These are phyloP conservation scores for Rhineura floridana DNA, from an alignment of 2,113 vertebrate genomes.

Conservation along the genomic window DNA sequence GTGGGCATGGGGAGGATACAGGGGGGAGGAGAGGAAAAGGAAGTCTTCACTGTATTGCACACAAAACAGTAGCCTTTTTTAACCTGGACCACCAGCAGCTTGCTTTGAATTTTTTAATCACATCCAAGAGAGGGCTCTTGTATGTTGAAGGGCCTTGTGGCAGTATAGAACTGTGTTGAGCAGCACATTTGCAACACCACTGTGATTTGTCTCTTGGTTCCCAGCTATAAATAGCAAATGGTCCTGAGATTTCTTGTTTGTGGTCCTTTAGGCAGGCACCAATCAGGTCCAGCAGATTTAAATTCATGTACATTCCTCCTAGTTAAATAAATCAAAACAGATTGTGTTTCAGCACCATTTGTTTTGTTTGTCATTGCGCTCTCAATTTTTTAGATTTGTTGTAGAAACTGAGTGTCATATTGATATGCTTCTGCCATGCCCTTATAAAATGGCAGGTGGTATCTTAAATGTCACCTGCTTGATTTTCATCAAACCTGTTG, in stretches of 20 bases:
- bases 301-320: background rate
- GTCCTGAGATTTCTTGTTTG: background rate
- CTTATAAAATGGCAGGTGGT: slow-evolving; percentile 39
- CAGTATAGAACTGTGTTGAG: background rate
- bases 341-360: background rate
- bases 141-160: background rate
- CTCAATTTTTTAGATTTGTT: background rate
- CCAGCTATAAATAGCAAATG: background rate
- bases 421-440: slow-evolving; percentile 26
- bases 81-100: background rate
- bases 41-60: background rate
- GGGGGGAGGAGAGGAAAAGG: too few species aligned
- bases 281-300: background rate
- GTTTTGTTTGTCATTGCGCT: background rate
- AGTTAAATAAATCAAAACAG: background rate
- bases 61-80: background rate
- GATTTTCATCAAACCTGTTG: slow-evolving; percentile 47
- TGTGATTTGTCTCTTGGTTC: background rate
- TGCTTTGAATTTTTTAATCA: too few species aligned
- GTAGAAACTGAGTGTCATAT: slow-evolving; percentile 12
- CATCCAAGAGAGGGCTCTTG: too few species aligned
- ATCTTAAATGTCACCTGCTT: slow-evolving; percentile 40
- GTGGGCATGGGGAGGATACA: too few species aligned
- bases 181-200: background rate
- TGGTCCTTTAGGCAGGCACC: background rate